Conservation (phyloP, 2,797 vertebrate genomes). For the Megalops cyprinoides region DNA sequence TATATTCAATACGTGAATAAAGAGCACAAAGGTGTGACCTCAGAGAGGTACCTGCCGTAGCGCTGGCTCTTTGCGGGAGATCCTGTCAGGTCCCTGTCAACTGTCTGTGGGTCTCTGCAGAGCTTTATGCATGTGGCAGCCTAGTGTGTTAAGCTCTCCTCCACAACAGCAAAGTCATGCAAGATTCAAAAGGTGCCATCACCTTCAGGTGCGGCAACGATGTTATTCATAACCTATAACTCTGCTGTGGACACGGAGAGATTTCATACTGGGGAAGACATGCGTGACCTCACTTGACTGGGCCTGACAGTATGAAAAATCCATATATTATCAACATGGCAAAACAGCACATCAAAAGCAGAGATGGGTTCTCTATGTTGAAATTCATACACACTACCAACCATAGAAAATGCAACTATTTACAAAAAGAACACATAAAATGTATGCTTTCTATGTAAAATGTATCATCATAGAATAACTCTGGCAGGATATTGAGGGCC, state of each 20-base stretch:
- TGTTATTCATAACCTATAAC: constrained; percentile 5
- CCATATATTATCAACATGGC: background rate
- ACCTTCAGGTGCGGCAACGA: background rate
- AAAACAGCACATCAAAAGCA: background rate
- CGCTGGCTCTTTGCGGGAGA: background rate
- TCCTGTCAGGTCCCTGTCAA: constrained; percentile 26
- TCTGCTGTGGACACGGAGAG: background rate
- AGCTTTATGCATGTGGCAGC: constrained; percentile 59
- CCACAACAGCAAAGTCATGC: constrained; percentile 1
- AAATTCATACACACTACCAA: background rate
- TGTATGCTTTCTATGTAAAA: too few species aligned
- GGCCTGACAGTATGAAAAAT: background rate
- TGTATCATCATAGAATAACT: background rate
- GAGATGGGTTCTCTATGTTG: background rate
- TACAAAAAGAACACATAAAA: background rate
- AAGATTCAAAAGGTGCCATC: constrained; percentile 19
- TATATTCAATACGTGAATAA: too few species aligned
- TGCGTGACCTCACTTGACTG: background rate
- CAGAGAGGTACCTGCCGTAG: too few species aligned
- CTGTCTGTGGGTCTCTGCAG: constrained; percentile 43
- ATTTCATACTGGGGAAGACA: background rate
- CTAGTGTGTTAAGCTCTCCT: background rate
- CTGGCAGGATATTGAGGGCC: background rate
- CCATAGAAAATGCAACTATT: background rate
- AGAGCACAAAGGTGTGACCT: too few species aligned